Conservation (phyloP, 2,888 invertebrate species). For the Macrosoma leucophasiata region DNA sequence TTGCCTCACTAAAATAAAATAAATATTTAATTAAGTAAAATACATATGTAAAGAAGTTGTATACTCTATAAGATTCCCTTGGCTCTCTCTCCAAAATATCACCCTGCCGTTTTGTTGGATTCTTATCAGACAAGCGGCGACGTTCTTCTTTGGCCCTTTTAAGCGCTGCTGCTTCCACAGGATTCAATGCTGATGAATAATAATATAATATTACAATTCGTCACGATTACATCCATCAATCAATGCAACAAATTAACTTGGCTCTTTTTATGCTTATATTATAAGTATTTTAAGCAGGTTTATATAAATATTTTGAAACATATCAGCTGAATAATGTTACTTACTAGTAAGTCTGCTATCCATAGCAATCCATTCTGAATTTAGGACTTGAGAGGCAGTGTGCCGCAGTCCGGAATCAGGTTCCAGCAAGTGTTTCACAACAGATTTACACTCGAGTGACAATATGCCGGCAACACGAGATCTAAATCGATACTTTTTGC, state of each 20-base stretch:
- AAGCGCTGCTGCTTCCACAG: constrained; percentile 77
- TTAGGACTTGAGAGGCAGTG: constrained; percentile 73
- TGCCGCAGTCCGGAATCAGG: constrained; percentile 78
- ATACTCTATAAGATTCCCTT: constrained; percentile 43
- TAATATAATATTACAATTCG: neutral
- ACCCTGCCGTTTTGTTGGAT: constrained; percentile 45
- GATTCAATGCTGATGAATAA: constrained; percentile 53
- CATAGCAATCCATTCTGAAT: constrained; percentile 81
- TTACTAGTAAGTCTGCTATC: constrained; percentile 77
- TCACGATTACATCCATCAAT: neutral
- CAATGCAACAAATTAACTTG: too few relatives aligned
- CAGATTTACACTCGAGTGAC: constrained; percentile 77
- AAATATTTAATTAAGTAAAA: constrained; percentile 1
- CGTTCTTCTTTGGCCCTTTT: constrained; percentile 75
- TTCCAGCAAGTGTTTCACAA: constrained; percentile 80
- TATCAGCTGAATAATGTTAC: constrained; percentile 22
- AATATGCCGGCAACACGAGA: constrained; percentile 75
- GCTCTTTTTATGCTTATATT: too few relatives aligned
- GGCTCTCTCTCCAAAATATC: constrained; percentile 48
- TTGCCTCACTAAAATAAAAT: too few relatives aligned
- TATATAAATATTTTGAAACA: constrained; percentile 3
- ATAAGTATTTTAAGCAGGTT: too few relatives aligned
- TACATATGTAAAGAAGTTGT: too few relatives aligned
- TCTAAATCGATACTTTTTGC: constrained; percentile 78
- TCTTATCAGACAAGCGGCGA: constrained; percentile 39